Percentiles rank a stretch among this genome's conserved stretches.
Evolutionary conservation across 2,888 invertebrate genomes (phyloP).

Genomic region (Nomada lathburiana): DNA sequence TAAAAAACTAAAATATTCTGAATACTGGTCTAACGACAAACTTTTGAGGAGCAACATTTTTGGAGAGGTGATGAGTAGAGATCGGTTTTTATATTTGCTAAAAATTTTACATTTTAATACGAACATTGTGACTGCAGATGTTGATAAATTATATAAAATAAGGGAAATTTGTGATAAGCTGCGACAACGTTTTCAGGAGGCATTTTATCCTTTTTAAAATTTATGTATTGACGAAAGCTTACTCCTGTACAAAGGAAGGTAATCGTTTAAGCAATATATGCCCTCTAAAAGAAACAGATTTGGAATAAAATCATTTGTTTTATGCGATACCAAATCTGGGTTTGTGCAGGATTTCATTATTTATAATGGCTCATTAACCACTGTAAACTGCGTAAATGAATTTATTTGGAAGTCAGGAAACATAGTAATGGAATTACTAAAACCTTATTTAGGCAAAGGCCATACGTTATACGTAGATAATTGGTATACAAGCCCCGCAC

Average conservation of each 20-base stretch:
- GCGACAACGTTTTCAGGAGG: slow-evolving; percentile 25
- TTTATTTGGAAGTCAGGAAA: slow-evolving; percentile 15
- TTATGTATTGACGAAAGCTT: slow-evolving; percentile 14
- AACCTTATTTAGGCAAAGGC: slow-evolving; percentile 15
- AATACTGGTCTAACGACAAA: slow-evolving; percentile 43
- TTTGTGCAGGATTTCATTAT: slow-evolving; percentile 20
- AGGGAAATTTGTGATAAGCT: slow-evolving; percentile 28
- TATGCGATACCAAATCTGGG: slow-evolving; percentile 12
- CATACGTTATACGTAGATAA: slow-evolving; percentile 31
- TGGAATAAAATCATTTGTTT: slow-evolving; percentile 12
- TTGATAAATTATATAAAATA: slow-evolving; percentile 44
- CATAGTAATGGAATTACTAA: not conserved
- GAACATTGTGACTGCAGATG: slow-evolving; percentile 24
- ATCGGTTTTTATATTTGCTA: slow-evolving; percentile 38
- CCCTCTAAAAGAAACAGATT: slow-evolving; percentile 12
- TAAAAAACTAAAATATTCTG: slow-evolving; percentile 26
- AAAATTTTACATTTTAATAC: slow-evolving; percentile 47
- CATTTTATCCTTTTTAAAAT: slow-evolving; percentile 41
- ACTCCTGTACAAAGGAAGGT: no score
- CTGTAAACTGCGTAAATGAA: slow-evolving; percentile 22
- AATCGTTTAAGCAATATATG: not conserved
- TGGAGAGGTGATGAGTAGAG: slow-evolving; percentile 37
- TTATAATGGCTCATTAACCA: slow-evolving; percentile 20
- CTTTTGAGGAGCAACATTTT: slow-evolving; percentile 44
- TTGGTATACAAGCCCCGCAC: slow-evolving; percentile 29